phyloP scores from a whole-genome alignment of 2,113 vertebrate species.

The Epinephelus cyanopodus region DNA sequence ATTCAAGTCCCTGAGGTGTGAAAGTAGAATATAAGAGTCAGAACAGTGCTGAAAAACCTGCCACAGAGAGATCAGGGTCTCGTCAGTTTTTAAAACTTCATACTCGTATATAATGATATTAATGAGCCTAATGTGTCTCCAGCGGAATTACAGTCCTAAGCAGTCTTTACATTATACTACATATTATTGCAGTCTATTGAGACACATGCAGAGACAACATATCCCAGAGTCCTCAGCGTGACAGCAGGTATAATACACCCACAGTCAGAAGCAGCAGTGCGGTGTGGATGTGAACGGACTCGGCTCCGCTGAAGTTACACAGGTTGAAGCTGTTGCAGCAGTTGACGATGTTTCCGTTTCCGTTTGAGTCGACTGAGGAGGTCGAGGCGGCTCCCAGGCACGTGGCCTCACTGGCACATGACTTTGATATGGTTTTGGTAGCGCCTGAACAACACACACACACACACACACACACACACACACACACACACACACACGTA shows the following conservation, averaged over 20 bases:
- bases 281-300: constrained; percentile 37
- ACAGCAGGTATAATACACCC: constrained; percentile 21
- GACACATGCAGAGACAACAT: background rate
- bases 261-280: constrained; percentile 53
- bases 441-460: constrained; percentile 33
- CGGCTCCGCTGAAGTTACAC: constrained; percentile 73
- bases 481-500: constrained; percentile 16
- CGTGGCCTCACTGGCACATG: constrained; percentile 57
- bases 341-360: constrained; percentile 68
- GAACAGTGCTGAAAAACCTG: background rate
- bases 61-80: background rate
- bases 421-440: constrained; percentile 66
- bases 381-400: constrained; percentile 50
- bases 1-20: background rate
- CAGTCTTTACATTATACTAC: background rate
- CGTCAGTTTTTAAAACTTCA: background rate
- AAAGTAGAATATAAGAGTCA: background rate
- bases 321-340: constrained; percentile 73
- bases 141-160: background rate
- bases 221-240: background rate
- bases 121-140: background rate
- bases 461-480: constrained; percentile 31
- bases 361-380: constrained; percentile 39
- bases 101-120: background rate
- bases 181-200: background rate